Conservation (phyloP, 1,140 invertebrate genomes). For the Diprion similis region DNA sequence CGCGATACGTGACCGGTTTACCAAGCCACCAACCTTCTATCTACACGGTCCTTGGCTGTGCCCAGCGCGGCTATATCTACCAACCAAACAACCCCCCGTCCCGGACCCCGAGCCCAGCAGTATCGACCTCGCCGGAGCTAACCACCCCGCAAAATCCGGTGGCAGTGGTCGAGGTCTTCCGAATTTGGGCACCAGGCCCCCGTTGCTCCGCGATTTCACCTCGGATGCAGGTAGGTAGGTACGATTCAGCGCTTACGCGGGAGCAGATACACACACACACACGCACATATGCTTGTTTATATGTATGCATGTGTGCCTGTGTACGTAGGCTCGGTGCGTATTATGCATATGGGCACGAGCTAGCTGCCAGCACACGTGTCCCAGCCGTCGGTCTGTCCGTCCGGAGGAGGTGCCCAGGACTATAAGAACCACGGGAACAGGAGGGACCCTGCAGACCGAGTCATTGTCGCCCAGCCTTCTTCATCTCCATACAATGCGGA, state of each 20-base stretch:
- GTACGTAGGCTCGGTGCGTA: neutral
- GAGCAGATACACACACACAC: neutral
- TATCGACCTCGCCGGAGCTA: conserved; percentile 48
- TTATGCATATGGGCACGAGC: conserved; percentile 2
- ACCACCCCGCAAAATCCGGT: neutral
- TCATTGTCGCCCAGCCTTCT: conserved; percentile 62
- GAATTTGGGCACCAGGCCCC: no score
- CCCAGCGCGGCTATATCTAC: conserved; percentile 33
- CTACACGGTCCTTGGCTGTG: conserved; percentile 20
- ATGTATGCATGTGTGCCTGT: no score
- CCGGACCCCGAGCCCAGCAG: conserved; percentile 30
- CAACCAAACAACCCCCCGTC: conserved; percentile 41
- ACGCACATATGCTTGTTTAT: no score
- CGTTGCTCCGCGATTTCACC: neutral
- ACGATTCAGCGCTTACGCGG: neutral
- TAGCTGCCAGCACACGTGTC: neutral
- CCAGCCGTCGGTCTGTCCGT: neutral
- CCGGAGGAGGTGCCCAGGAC: conserved; percentile 10
- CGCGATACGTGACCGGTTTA: conserved; percentile 62
- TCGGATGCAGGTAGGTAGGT: no score
- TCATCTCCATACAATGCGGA: conserved; percentile 61
- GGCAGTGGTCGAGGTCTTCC: no score
- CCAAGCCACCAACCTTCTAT: conserved; percentile 46
- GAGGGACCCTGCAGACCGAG: conserved; percentile 36
- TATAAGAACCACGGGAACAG: neutral